Conservation (phyloP, 2,888 invertebrate genomes). For the Ephialtes manifestator region DNA sequence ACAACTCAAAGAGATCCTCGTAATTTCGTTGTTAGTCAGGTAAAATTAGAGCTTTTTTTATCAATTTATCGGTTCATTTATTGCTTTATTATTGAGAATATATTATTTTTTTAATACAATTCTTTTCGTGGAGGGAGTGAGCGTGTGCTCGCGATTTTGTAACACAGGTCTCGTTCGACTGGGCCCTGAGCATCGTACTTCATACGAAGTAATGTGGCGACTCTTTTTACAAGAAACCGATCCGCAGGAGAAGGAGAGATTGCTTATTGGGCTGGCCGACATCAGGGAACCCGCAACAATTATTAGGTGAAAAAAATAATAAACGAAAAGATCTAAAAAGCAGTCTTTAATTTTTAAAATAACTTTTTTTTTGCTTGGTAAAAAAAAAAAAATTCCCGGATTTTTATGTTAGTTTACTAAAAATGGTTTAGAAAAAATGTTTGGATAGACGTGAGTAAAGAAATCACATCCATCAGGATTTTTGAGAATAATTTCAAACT, state of each 20-base stretch:
- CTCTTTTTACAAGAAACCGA: slow-evolving; percentile 67
- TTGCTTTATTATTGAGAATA: neutral
- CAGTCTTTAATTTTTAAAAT: too few relatives aligned
- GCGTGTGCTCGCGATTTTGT: neutral
- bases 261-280: slow-evolving; percentile 71
- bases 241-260: slow-evolving; percentile 72
- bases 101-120: too few relatives aligned
- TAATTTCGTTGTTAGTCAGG: neutral
- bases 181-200: slow-evolving; percentile 41
- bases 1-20: neutral
- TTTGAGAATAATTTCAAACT: too few relatives aligned
- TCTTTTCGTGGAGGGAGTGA: neutral
- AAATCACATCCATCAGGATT: too few relatives aligned
- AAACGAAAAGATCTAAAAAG: too few relatives aligned
- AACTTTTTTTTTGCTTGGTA: too few relatives aligned
- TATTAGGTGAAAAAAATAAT: slow-evolving; percentile 61
- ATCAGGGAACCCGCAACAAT: slow-evolving; percentile 69
- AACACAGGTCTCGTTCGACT: slow-evolving; percentile 57
- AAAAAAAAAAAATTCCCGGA: too few relatives aligned
- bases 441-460: too few relatives aligned
- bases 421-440: too few relatives aligned
- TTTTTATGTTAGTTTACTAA: too few relatives aligned
- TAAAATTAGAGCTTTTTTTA: neutral
- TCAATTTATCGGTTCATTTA: neutral
- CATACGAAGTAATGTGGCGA: slow-evolving; percentile 70